Conservation (phyloP, 2,113 vertebrate genomes). For the Dasyprocta punctata region DNA sequence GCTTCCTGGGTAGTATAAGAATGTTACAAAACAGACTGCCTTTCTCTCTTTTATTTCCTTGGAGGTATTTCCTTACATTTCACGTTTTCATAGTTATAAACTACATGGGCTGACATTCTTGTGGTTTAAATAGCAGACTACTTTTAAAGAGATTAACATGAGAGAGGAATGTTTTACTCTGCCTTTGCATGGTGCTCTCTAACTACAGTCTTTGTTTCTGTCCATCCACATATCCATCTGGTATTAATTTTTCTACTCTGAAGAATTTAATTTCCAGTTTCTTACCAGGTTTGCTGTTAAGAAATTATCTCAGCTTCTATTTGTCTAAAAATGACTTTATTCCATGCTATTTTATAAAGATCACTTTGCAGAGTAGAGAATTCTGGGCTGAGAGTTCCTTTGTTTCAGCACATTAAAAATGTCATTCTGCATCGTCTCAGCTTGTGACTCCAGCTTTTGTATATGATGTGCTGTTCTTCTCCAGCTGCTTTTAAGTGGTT, state of each 20-base stretch:
- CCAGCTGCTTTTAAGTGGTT: neutral
- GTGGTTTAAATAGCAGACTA: neutral
- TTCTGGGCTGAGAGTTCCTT: neutral
- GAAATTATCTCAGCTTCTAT: neutral
- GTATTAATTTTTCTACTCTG: neutral
- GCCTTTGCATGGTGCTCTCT: neutral
- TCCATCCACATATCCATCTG: neutral
- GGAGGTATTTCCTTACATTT: neutral
- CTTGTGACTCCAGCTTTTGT: neutral
- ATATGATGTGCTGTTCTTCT: neutral
- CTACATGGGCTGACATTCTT: neutral
- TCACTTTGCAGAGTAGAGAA: neutral
- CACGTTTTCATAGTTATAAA: neutral
- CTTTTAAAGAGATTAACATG: neutral
- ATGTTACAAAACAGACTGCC: neutral
- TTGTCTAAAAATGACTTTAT: neutral
- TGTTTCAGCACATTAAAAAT: neutral
- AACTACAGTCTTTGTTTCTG: neutral
- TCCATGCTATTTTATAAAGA: neutral
- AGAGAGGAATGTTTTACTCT: neutral
- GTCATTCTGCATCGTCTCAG: neutral
- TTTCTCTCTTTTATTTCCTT: neutral
- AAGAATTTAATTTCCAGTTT: neutral
- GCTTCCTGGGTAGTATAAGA: neutral
- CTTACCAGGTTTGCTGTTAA: neutral